phyloP scores from a whole-genome alignment of 2,888 invertebrate species.

The Rhingia rostrata region DNA sequence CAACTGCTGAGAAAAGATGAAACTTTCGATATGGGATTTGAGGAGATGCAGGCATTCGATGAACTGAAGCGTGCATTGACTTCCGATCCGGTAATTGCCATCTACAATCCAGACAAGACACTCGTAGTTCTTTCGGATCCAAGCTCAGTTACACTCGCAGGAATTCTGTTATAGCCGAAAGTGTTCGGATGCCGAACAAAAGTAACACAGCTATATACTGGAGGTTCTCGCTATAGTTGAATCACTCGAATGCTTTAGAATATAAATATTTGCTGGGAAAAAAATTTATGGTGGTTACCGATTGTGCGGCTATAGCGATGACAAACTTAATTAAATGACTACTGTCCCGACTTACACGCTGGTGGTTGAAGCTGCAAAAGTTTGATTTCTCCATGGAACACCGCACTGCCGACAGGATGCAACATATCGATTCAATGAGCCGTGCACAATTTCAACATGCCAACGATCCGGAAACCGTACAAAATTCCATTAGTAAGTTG shows the following conservation, averaged over 20 bases:
- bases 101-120: neutral
- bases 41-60: neutral
- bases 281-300: conserved; percentile 29
- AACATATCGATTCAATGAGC: conserved; percentile 22
- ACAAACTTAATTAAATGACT: conserved; percentile 15
- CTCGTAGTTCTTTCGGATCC: conserved; percentile 18
- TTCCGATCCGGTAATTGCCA: conserved; percentile 3
- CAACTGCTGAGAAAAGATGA: neutral
- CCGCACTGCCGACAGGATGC: conserved; percentile 12
- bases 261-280: conserved; percentile 77
- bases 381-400: conserved; percentile 5
- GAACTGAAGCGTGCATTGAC: neutral
- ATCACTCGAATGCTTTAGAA: conserved; percentile 77
- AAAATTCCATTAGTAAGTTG: conserved; percentile 18
- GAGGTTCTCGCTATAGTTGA: conserved; percentile 78
- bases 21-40: neutral
- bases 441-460: conserved; percentile 7
- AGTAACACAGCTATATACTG: conserved; percentile 77
- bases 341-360: conserved; percentile 1
- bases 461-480: neutral
- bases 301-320: conserved; percentile 10
- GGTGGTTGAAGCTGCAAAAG: conserved; percentile 2
- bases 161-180: conserved; percentile 15
- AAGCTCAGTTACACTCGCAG: conserved; percentile 10
- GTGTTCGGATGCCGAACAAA: conserved; percentile 65